Base-by-base conservation (phyloP, 2,888 invertebrate genomes). In the Itoplectis maculator region DNA sequence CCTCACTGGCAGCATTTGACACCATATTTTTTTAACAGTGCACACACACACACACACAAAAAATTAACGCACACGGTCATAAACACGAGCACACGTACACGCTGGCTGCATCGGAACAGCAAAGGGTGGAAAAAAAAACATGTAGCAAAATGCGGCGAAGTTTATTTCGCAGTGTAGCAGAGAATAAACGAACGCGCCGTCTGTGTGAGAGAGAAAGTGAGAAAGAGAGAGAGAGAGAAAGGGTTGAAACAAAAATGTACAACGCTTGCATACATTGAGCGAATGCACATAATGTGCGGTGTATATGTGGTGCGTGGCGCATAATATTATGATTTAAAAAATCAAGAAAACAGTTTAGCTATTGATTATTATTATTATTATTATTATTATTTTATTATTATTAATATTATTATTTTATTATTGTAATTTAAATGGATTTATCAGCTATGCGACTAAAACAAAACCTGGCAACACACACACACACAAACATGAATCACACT, bases 281-380 rank as follows among this genome's bases (percentile, higher is more conserved):
- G 42, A 73, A 69, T 59, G 61, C 40, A 74, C 68, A 15, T 68
- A 37, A 63, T 72, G 78, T 74, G 73, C 68, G n/a, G 81, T 69
- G 54, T 72, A 54, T 54, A 54, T 54, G 23, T 54, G 11, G 70
- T 65, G 68, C 54, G 75, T 78, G 77, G 61, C 76, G 73, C 74
- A 81, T 73, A 74, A 81, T 76, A 83, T 80, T 72, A 82, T 84
- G 56, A 51, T 63, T 54, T 35, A 59, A 59, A 59, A 59, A 59
- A 42, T 1, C 29, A 59, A 35, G n/a, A 59, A 35, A 29, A 78
- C 72, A 72, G 13, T 79, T 66, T 56, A 47, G 72, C 45, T 81
- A 84, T 82, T 73, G 68, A 70, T 84, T 79, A 69, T 49, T 70
- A 70, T 54, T 80, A 74, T n/a, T n/a, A n/a, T 74, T 75, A 70